Percentiles rank a stretch among this genome's conserved stretches.
phyloP scores from a whole-genome alignment of 2,888 invertebrate genomes.

The Callinectes sapidus region DNA sequence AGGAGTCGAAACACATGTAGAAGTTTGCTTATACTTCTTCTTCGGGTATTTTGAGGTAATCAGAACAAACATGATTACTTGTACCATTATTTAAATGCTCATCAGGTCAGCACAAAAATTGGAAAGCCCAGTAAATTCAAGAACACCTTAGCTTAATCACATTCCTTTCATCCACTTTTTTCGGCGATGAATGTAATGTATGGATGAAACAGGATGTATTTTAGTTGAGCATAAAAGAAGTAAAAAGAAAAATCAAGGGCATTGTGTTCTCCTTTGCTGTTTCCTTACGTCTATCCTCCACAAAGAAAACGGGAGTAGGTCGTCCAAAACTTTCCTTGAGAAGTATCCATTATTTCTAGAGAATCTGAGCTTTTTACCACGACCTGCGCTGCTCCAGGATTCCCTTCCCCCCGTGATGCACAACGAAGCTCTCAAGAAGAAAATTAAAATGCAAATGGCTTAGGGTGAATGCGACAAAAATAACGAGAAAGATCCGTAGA shows the following conservation, averaged over 20 bases:
- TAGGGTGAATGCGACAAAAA: slow-evolving; percentile 18
- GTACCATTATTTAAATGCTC: not conserved
- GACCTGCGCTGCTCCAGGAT: not conserved
- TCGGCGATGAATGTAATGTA: not conserved
- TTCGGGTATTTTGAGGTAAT: not conserved
- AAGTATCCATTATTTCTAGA: not conserved
- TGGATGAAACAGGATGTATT: not conserved
- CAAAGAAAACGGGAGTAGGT: not conserved
- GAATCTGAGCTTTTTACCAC: not conserved
- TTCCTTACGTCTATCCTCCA: not conserved
- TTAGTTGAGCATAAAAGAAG: not conserved
- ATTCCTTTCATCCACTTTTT: no score
- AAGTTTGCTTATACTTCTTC: not conserved
- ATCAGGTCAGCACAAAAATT: not conserved
- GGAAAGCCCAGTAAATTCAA: not conserved
- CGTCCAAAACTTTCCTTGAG: not conserved
- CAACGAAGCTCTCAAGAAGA: slow-evolving; percentile 30
- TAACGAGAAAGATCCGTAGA: slow-evolving; percentile 31
- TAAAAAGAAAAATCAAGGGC: not conserved
- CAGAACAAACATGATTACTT: no score
- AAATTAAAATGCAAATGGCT: slow-evolving; percentile 33
- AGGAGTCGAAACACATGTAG: not conserved
- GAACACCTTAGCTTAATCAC: not conserved
- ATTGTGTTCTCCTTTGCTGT: not conserved
- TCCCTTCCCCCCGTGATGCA: not conserved